A percentile compares a stretch with the other conserved stretches of the same genome.
phyloP scores from a whole-genome alignment of 1,140 invertebrate species.

The Zelostemma sp. region DNA sequence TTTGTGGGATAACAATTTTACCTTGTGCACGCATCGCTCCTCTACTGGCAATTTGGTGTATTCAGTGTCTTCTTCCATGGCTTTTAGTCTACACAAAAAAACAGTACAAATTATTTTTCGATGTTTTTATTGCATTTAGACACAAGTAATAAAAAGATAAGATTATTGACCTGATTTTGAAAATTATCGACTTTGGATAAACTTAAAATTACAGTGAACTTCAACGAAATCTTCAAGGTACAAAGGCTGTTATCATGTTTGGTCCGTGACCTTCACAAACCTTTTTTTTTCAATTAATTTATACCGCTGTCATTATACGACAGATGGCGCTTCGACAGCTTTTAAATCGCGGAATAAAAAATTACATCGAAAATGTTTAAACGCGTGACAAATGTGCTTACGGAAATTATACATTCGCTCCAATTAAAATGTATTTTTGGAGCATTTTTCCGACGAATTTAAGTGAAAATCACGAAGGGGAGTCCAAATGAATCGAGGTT shows the following conservation, averaged over 20 bases:
- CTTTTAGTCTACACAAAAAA: conserved; percentile 29
- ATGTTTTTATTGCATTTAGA: background rate
- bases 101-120: background rate
- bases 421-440: no score
- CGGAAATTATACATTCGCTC: no score
- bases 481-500: no score
- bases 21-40: conserved; percentile 92
- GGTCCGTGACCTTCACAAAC: conserved; percentile 9
- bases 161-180: background rate
- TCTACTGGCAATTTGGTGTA: conserved; percentile 93
- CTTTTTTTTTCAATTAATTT: conserved; percentile 7
- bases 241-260: background rate
- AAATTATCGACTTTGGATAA: background rate
- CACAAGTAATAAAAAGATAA: background rate
- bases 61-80: conserved; percentile 90
- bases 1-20: no score
- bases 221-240: background rate
- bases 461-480: no score
- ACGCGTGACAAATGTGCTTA: no score
- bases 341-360: background rate
- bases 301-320: background rate
- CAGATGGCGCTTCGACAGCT: background rate
- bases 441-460: no score
- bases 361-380: no score
- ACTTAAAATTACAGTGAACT: background rate